Base-by-base conservation (phyloP, 1,140 invertebrate genomes). In the Homarus americanus region DNA sequence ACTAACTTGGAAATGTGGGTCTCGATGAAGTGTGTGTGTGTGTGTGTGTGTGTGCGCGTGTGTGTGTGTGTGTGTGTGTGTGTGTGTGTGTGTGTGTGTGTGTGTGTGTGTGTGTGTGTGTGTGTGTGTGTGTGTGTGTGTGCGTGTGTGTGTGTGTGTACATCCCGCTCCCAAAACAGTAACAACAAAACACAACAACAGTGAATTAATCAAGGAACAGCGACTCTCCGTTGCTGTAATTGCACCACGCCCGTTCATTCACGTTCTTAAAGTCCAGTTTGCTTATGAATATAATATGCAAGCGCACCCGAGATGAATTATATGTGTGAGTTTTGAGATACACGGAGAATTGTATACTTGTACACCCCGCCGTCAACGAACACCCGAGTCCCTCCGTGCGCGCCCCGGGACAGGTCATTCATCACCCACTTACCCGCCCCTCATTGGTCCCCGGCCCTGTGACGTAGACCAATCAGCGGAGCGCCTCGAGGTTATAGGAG, bases 381-480 rank as follows among this genome's bases (percentile, higher is more conserved):
- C 79, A 76, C 87, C 87, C 41, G 20, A 63, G 34, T 69, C 87
- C 80, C 80, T 32, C 79, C 87, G 79, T 72, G 86, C 63, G 88
- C 80, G 88, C 88, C 73, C 88, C 80, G 69, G 86, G 80, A 83
- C 80, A 84, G 88, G 44, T 38, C 88, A 90, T 90, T 41, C 88
- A 90, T 90, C 88, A 90, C 80, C 88, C 79, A 78, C 80, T 90
- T 83, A 84, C 88, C 88, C 88, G 82, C 88, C 72, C 79, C 88
- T 90, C 88, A 90, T 90, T 90, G 88, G 88, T 90, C 88, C 80
- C 41, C 41, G 88, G 63, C 49, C 72, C 88, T 66, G 80, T 90
- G 80, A 83, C 88, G 88, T 78, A 76, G 88, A 76, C 88, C 88
- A 90, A 90, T 90, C 88, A 84, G 88, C 88, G 88, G 20, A 76